A percentile compares a stretch with the other conserved stretches of the same genome.
These are phyloP conservation scores for Oscheius myriophilus DNA, from an alignment of 2,888 invertebrate species.

Conservation along the genomic window DNA sequence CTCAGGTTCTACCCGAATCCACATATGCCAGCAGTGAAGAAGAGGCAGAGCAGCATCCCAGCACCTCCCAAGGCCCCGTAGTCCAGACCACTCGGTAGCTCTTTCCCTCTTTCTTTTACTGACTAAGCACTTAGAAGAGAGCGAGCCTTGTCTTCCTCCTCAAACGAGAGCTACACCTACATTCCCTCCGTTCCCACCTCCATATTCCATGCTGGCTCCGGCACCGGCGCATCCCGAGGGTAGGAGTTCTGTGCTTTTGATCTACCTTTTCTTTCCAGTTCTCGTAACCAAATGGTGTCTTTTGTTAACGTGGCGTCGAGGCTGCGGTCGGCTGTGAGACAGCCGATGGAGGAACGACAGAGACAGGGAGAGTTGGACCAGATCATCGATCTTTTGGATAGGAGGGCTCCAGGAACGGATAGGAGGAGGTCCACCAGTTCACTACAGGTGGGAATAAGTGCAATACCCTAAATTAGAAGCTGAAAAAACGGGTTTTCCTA, in stretches of 20 bases:
- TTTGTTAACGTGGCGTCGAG: conserved; percentile 30
- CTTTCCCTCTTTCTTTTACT: not conserved
- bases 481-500: too few species aligned
- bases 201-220: conserved; percentile 47
- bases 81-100: conserved; percentile 1
- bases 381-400: conserved; percentile 21
- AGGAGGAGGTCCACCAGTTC: not conserved
- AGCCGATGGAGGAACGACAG: not conserved
- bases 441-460: not conserved
- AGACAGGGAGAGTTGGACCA: conserved; percentile 24
- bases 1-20: conserved; percentile 42
- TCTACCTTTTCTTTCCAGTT: conserved; percentile 1
- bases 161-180: conserved; percentile 55
- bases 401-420: not conserved
- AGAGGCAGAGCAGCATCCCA: conserved; percentile 29
- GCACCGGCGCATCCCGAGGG: conserved; percentile 32
- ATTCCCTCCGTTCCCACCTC: conserved; percentile 55
- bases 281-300: conserved; percentile 35
- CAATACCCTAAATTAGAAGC: too few species aligned
- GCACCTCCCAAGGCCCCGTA: not conserved
- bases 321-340: conserved; percentile 4
- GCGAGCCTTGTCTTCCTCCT: conserved; percentile 46
- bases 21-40: conserved; percentile 49
- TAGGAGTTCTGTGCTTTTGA: not conserved
- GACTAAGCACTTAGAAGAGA: conserved; percentile 33